Base-by-base conservation (phyloP, 2,113 vertebrate species). In the Rhinoptilus africanus region DNA sequence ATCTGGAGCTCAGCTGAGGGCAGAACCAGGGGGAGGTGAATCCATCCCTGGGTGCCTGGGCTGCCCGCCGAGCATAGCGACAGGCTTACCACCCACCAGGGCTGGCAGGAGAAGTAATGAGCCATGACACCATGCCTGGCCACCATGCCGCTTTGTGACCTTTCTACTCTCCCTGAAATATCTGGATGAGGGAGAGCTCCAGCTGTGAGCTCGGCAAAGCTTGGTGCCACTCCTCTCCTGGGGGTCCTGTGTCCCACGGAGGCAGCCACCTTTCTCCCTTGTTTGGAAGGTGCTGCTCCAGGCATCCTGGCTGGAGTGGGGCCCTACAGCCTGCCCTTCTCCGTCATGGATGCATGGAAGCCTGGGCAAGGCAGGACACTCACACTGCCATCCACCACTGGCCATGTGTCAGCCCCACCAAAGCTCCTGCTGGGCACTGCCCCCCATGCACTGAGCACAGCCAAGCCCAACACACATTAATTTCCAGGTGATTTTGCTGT, bases 291-390 rank as follows among this genome's bases (percentile, higher is more conserved):
- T 47, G n/a, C 12, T 35, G 28, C n/a, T 67, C 35, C 16, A 8
- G 37, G 41, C 23, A 63, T 7, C 15, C 23, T 1, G 2, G 18
- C 26, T 50, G 22, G 34, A 82, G 63, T 1, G 0, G 27, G 19
- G 15, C 35, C 63, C 53, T 32, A 28, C 27, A 51, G 11, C 27
- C 43, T 43, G 32, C 32, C 45, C 32, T 60, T 51, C 45, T 47
- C 34, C 1, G 0, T 8, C 30, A 47, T 6, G 0, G 4, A 30
- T 43, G 76, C 23, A 9, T 2, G 1, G 26, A 5, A 76, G 2
- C 2, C 0, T 21, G 45, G 50, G 47, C 3, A 18, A 57, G 50
- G 37, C 13, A 18, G 60, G 54, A 77, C 16, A 13, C 13, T 14
- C 2, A 0, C 26, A 23, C 22, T 17, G 4, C n/a, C 30, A 26